Conservation (phyloP, 2,797 vertebrate species). For the Taenioides sp. region DNA sequence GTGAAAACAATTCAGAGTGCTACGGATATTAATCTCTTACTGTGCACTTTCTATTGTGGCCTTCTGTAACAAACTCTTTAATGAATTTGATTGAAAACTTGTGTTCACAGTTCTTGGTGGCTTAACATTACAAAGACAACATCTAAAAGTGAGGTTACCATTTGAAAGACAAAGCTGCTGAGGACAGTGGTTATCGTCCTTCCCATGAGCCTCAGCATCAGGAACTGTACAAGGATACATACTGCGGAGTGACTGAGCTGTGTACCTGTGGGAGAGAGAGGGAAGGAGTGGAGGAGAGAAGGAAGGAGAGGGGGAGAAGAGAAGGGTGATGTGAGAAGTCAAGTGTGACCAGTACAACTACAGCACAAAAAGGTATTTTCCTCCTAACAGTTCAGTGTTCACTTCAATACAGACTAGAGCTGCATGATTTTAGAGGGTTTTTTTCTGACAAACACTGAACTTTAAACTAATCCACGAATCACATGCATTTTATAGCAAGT, state of each 20-base stretch:
- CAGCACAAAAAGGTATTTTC: slow-evolving; percentile 19
- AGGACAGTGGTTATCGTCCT: slow-evolving; percentile 88
- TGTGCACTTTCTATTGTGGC: no score
- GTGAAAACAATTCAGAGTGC: no score
- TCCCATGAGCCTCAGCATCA: slow-evolving; percentile 97
- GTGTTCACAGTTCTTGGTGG: no score
- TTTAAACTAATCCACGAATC: no score
- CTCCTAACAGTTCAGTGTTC: slow-evolving; percentile 12
- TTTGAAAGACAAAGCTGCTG: slow-evolving; percentile 92
- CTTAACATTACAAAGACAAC: neutral
- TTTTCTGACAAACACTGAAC: no score
- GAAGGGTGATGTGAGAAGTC: slow-evolving; percentile 40
- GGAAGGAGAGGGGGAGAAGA: slow-evolving; percentile 18
- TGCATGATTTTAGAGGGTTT: no score
- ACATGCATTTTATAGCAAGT: no score
- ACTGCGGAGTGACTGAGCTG: slow-evolving; percentile 90
- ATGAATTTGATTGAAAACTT: no score
- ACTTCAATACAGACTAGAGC: no score
- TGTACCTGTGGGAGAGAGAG: slow-evolving; percentile 74
- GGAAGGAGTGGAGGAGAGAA: slow-evolving; percentile 18
- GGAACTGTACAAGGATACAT: slow-evolving; percentile 91
- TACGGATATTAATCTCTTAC: no score
- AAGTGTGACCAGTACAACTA: slow-evolving; percentile 39
- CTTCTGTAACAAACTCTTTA: no score
- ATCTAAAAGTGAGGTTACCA: slow-evolving; percentile 77